Evolutionary conservation across 1,140 invertebrate genomes (phyloP).

Genomic region (Polyergus mexicanus): DNA sequence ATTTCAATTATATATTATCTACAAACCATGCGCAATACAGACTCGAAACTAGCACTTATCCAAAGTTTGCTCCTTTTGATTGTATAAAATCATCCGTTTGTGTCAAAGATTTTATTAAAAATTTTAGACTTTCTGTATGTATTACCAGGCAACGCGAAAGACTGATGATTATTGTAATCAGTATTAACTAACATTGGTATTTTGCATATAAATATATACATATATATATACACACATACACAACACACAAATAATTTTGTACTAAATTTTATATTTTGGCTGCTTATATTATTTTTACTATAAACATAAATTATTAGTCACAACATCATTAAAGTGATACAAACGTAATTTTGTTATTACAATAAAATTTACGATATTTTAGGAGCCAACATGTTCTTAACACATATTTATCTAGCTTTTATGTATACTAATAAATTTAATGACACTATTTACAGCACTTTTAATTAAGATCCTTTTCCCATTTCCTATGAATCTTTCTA

Average conservation of each 20-base stretch:
- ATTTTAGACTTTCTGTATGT: constrained; percentile 55
- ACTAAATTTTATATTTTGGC: constrained; percentile 78
- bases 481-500: background rate
- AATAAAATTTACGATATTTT: constrained; percentile 75
- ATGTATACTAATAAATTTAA: constrained; percentile 83
- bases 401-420: constrained; percentile 85
- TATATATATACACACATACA: constrained; percentile 24
- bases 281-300: constrained; percentile 74
- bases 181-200: constrained; percentile 83
- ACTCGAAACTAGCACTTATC: constrained; percentile 78
- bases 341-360: constrained; percentile 61
- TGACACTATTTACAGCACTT: constrained; percentile 67
- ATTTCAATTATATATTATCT: constrained; percentile 69
- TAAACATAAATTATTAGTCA: constrained; percentile 68
- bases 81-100: constrained; percentile 71
- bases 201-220: constrained; percentile 78
- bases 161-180: constrained; percentile 84
- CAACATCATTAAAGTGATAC: constrained; percentile 57
- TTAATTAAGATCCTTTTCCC: background rate
- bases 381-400: constrained; percentile 82
- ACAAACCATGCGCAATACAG: constrained; percentile 65
- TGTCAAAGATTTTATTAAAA: constrained; percentile 71
- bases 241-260: constrained; percentile 36
- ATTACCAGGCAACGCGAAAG: constrained; percentile 77
- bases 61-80: constrained; percentile 77